phyloP scores from a whole-genome alignment of 2,888 invertebrate species.

The Luperina testacea region DNA sequence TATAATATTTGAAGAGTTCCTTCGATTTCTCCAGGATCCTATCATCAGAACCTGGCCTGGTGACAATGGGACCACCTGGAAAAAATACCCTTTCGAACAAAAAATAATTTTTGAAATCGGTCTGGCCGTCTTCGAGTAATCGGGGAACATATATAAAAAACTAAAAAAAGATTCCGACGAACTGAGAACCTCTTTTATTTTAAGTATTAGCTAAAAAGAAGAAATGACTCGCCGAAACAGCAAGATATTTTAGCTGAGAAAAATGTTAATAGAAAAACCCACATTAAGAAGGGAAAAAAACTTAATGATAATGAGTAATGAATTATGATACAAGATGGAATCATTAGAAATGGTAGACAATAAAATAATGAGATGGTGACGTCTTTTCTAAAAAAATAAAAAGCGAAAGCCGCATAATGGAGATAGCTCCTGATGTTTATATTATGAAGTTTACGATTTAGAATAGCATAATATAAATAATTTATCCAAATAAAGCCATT shows the following conservation, averaged over 20 bases:
- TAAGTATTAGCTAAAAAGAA: background rate
- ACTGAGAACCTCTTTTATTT: too few species aligned
- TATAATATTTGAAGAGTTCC: too few species aligned
- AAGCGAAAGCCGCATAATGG: constrained; percentile 30
- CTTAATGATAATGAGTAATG: background rate
- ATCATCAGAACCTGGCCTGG: too few species aligned
- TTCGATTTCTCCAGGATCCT: too few species aligned
- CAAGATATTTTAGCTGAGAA: background rate
- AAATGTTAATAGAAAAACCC: background rate
- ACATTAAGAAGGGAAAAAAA: background rate
- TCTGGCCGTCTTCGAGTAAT: too few species aligned
- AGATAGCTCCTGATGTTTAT: constrained; percentile 28
- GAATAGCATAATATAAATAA: constrained; percentile 17
- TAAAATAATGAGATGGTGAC: background rate
- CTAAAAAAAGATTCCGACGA: too few species aligned
- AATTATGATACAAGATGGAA: constrained; percentile 1
- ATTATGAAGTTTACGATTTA: constrained; percentile 30
- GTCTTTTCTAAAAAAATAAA: constrained; percentile 23
- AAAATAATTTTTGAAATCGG: too few species aligned
- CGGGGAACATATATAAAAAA: too few species aligned
- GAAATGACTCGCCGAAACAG: background rate
- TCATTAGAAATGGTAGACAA: constrained; percentile 5
- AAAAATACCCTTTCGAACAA: too few species aligned
- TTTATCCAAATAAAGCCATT: constrained; percentile 28
- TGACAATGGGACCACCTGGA: too few species aligned